These are phyloP conservation scores for Apomyelois bistriatella DNA, from an alignment of 2,888 invertebrate species.

Conservation along the genomic window DNA sequence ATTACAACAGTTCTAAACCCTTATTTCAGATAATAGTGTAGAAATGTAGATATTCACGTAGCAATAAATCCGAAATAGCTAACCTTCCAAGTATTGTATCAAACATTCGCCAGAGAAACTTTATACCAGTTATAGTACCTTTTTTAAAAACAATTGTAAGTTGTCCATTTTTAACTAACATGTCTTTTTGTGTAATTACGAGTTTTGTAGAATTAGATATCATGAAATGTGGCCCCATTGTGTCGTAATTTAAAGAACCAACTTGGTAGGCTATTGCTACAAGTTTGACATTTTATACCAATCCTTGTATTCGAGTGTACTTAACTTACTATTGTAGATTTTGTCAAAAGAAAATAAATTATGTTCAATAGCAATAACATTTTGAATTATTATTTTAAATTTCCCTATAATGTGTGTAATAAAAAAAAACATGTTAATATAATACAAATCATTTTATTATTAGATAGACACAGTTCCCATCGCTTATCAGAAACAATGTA, in stretches of 20 bases:
- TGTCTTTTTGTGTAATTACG: slow-evolving; percentile 13
- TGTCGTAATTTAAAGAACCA: slow-evolving; percentile 72
- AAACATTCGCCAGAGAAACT: not conserved
- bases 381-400: slow-evolving; percentile 32
- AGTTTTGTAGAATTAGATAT: slow-evolving; percentile 35
- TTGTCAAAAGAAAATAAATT: slow-evolving; percentile 76
- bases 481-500: slow-evolving; percentile 86
- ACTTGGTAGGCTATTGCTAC: slow-evolving; percentile 69
- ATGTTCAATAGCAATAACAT: slow-evolving; percentile 69
- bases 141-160: slow-evolving; percentile 1
- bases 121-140: not conserved
- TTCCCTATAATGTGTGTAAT: not conserved
- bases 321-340: slow-evolving; percentile 77
- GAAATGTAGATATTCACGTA: slow-evolving; percentile 75
- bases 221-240: slow-evolving; percentile 42
- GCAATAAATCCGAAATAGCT: slow-evolving; percentile 32
- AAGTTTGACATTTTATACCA: slow-evolving; percentile 78
- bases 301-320: slow-evolving; percentile 79
- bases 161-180: not conserved
- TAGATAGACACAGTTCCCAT: slow-evolving; percentile 86
- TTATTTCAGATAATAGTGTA: slow-evolving; percentile 56
- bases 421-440: slow-evolving; percentile 59
- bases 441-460: slow-evolving; percentile 86
- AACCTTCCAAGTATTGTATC: slow-evolving; percentile 19
- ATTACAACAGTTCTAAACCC: slow-evolving; percentile 40